A percentile compares a stretch with the other conserved stretches of the same genome.
Evolutionary conservation across 2,113 vertebrate genomes (phyloP).

Genomic region (Anarhynchus alexandrinus): DNA sequence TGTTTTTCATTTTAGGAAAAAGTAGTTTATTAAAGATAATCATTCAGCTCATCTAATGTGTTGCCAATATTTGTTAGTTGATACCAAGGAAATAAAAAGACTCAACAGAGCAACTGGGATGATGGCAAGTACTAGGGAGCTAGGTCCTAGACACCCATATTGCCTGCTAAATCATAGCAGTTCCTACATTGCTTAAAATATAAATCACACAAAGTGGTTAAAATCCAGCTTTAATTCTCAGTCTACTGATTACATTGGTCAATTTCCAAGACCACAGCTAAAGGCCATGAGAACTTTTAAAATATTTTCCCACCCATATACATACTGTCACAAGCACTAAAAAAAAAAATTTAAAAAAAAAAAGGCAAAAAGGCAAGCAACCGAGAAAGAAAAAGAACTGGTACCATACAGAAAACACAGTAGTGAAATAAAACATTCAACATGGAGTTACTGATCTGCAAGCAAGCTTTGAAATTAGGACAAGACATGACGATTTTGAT

Average conservation of each 20-base stretch:
- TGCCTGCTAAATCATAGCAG: background rate
- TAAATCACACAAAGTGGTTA: background rate
- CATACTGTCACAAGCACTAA: background rate
- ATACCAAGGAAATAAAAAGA: conserved; percentile 9
- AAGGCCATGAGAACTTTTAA: conserved; percentile 41
- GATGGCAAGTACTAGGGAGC: background rate
- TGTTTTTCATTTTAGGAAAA: background rate
- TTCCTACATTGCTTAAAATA: background rate
- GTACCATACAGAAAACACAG: background rate
- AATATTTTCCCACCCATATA: conserved; percentile 34
- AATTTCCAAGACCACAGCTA: conserved; percentile 25
- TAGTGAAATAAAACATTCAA: background rate
- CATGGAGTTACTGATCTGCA: background rate
- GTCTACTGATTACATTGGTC: conserved; percentile 41
- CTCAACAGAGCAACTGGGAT: background rate
- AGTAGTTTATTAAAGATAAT: background rate
- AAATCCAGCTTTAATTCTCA: conserved; percentile 38
- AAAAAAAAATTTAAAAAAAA: background rate
- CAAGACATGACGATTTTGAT: background rate
- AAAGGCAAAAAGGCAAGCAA: background rate
- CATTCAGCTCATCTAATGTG: background rate
- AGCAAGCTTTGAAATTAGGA: background rate
- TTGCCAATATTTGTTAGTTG: conserved; percentile 3
- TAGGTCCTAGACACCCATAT: background rate
- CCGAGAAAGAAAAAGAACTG: background rate